Evolutionary conservation across 37 sponge, comb jelly and placozoan genomes (phyloP), one percentile per base, ranked within the genome.

Genomic region (Aplysina aerophoba): DNA sequence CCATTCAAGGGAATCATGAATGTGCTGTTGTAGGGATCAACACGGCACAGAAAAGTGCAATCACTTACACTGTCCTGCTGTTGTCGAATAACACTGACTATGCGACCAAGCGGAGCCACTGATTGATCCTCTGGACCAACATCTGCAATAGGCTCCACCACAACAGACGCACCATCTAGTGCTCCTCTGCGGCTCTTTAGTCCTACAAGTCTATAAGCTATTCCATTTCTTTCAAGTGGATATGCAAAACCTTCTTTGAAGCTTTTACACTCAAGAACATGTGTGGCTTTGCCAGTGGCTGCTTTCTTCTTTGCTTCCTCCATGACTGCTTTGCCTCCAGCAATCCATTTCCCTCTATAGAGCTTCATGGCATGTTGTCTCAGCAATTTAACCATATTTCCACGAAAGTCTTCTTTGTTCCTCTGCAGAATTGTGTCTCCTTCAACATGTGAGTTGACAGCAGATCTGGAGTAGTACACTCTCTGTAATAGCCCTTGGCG

Each of bases 111-210:
- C 71, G 33, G 71, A 34, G 33, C 35, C 6, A 69, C 4, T 1
- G 71, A 1, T 12, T 35, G 34, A 16, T n/a, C 33, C 5, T 62
- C 63, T 27, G n/a, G n/a, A 16, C 33, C 2, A 1, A n/a, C 71
- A 31, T 31, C 27, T 17, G 15, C 31, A 63, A 84, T 83, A 0
- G 87, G 31, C 11, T 62, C 81, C 17, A 93, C 88, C 24, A n/a
- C 22, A 1, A 93, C 93, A 35, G 44, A 38, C 33, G 88, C 90
- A n/a, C 85, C 85, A 84, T 89, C 81, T 58, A 93, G 84, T 55
- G 93, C 90, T 59, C 90, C 87, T 73, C 36, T 79, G 33, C 89
- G 71, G 67, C 89, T 87, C 21, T 63, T 67, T 22, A 65, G 13
- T 8, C 93, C 90, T 22, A 53, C 21, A 28, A 93, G 80, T 0